These are phyloP conservation scores for Megastigmus dorsalis DNA, from an alignment of 2,888 invertebrate species.

Conservation along the genomic window DNA sequence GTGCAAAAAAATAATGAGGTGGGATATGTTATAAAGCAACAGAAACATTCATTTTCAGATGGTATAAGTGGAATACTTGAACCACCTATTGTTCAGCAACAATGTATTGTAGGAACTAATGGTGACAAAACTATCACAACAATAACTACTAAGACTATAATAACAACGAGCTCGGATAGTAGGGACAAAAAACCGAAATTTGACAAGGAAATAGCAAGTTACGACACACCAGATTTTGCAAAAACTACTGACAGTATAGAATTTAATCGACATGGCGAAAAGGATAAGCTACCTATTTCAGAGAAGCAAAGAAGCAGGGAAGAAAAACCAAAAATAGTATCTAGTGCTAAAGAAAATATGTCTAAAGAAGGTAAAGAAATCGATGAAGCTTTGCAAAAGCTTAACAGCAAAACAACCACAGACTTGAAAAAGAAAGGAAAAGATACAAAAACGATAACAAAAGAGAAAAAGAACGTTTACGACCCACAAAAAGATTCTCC, in stretches of 20 bases:
- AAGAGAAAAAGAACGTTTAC: slow-evolving; percentile 40
- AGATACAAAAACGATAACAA: slow-evolving; percentile 50
- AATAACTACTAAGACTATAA: slow-evolving; percentile 53
- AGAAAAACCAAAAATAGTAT: neutral
- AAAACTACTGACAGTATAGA: neutral
- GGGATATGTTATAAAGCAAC: slow-evolving; percentile 67
- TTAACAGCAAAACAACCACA: slow-evolving; percentile 63
- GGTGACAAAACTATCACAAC: slow-evolving; percentile 49
- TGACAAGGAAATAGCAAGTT: neutral
- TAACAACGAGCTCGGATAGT: slow-evolving; percentile 46
- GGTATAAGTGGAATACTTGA: slow-evolving; percentile 57
- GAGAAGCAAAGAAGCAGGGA: neutral
- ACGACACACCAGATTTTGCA: slow-evolving; percentile 35
- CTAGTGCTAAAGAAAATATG: slow-evolving; percentile 76
- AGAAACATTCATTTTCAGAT: slow-evolving; percentile 44
- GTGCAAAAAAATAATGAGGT: slow-evolving; percentile 71
- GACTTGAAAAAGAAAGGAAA: slow-evolving; percentile 34
- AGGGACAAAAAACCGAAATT: slow-evolving; percentile 14
- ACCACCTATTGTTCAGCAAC: slow-evolving; percentile 60
- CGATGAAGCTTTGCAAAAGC: slow-evolving; percentile 76
- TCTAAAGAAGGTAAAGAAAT: slow-evolving; percentile 78
- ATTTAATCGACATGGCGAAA: neutral
- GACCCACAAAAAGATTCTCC: slow-evolving; percentile 25
- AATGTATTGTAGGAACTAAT: slow-evolving; percentile 55
- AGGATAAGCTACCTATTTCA: neutral